Evolutionary conservation across 2,888 invertebrate species (phyloP), one percentile per base, ranked within the genome.

Genomic region (Chydorus sphaericus): DNA sequence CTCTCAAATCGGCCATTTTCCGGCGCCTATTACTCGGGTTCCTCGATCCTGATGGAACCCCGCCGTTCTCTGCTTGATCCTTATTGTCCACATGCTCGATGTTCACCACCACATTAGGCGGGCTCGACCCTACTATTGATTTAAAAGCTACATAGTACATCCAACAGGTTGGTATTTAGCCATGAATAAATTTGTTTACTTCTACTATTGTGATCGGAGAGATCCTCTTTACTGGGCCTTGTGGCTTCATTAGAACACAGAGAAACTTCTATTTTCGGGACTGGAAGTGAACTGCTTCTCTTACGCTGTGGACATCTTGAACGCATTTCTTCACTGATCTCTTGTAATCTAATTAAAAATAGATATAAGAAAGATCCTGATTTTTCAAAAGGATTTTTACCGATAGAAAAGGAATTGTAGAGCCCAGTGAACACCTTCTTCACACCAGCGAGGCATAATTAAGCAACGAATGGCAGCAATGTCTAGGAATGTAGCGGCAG

Each of bases 341-440:
- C 90, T 58, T 88, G 77, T 56, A 93, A 73, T 63, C 92, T 89
- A 62, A 65, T 37, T 36, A 4, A 26, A 50, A 36, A 58, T 44
- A n/a, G 16, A 39, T 10, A n/a, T 36, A 3, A 4, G n/a, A 8
- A 30, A 51, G 29, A 16, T 6, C 16, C 1, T 18, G 6, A 10
- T 16, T 14, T 16, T 28, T 10, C 10, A 51, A 51, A 2, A 2
- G 10, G 16, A 10, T 23, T 8, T 3, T 61, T 65, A 88, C 90
- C 91, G 80, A 67, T 90, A 88, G 65, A 87, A 87, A 60, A 91
- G 74, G 71, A 85, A 96, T 68, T 90, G 87, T 30, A 97, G 72
- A 14, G 92, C 93, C 98, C 98, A 98, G 69, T 87, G 90, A 11
- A 97, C 85, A 0, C 98, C 98, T 68, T 97, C 96, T 68, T 97